These are phyloP conservation scores for Rhynchopsitta pachyrhyncha DNA, from an alignment of 2,113 vertebrate species.

Conservation along the genomic window DNA sequence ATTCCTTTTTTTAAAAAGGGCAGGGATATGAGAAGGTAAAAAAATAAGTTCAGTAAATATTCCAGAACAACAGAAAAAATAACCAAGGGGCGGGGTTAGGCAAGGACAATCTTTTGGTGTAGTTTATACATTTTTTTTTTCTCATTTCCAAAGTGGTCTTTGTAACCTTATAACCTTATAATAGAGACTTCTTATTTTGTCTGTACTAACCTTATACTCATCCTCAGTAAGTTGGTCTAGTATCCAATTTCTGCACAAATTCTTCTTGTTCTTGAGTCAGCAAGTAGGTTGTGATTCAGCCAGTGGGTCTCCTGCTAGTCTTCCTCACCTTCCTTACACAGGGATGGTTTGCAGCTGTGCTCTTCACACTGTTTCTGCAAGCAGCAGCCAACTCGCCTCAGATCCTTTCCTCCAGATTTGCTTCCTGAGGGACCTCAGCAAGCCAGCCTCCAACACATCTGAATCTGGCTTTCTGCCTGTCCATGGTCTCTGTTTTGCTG, in stretches of 20 bases:
- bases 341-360: background rate
- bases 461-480: background rate
- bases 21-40: background rate
- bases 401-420: background rate
- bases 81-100: background rate
- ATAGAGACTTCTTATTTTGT: background rate
- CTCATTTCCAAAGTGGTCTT: background rate
- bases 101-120: background rate
- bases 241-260: background rate
- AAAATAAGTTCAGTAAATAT: background rate
- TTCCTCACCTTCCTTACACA: background rate
- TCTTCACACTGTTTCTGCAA: background rate
- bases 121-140: background rate
- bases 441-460: accelerated
- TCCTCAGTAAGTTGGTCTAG: background rate
- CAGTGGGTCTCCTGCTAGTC: background rate
- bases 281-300: background rate
- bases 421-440: background rate
- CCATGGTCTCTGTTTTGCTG: background rate
- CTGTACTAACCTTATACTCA: background rate
- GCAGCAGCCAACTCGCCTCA: background rate
- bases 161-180: background rate
- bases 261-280: background rate
- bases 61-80: background rate
- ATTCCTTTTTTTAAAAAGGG: background rate